Evolutionary conservation across 2,797 vertebrate species (phyloP).

Genomic region (Gallinago solitaria): DNA sequence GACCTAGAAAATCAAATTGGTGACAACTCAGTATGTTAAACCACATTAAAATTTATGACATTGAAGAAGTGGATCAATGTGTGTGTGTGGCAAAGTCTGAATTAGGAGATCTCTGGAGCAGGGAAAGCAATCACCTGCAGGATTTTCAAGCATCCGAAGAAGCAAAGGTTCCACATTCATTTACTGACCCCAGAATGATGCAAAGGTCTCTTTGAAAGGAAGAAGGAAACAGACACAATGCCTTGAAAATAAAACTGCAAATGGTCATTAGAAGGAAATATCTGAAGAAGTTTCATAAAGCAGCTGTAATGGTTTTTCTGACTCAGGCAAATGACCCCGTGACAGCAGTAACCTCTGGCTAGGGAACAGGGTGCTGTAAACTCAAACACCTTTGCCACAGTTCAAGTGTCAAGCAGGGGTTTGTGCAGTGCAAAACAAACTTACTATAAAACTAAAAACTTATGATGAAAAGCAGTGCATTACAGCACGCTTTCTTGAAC

Average conservation of each 20-base stretch:
- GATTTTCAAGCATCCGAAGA: neutral
- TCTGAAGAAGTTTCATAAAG: slow-evolving; percentile 13
- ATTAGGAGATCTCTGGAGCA: neutral
- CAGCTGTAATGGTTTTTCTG: neutral
- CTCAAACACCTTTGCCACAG: neutral
- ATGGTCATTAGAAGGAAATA: slow-evolving; percentile 49
- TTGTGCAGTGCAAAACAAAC: neutral
- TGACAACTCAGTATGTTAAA: slow-evolving; percentile 65
- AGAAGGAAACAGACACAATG: neutral
- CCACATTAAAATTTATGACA: slow-evolving; percentile 70
- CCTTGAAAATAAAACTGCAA: neutral
- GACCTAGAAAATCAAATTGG: slow-evolving; percentile 63
- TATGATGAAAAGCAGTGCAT: slow-evolving; percentile 36
- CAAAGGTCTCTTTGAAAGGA: neutral
- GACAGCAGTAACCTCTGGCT: slow-evolving; percentile 2
- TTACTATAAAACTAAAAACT: neutral
- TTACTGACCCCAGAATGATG: neutral
- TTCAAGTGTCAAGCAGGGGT: slow-evolving; percentile 9
- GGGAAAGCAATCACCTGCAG: neutral
- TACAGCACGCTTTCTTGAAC: neutral
- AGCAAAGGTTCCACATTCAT: neutral
- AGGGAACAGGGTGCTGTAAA: neutral
- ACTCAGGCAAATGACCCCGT: neutral
- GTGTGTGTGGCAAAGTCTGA: neutral
- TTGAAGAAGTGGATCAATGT: slow-evolving; percentile 46